Evolutionary conservation across 2,888 invertebrate genomes (phyloP).

Genomic region (Lycophotia porphyrea): DNA sequence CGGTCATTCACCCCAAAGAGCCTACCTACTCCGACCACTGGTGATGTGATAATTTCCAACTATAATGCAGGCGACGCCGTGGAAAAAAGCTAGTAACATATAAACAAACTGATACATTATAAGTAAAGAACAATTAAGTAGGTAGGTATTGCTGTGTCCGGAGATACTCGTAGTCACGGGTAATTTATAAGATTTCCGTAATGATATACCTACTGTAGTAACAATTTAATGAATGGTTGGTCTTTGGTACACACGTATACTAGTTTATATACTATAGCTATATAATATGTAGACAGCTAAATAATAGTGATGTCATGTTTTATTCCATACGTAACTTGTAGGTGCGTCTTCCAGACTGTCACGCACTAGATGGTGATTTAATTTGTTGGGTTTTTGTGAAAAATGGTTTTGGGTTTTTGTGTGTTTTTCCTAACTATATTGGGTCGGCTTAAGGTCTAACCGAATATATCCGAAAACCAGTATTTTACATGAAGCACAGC

Average conservation of each 20-base stretch:
- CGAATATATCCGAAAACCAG: not conserved
- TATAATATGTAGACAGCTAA: not conserved
- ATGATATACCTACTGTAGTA: not conserved
- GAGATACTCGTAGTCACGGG: not conserved
- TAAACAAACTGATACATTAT: too few species aligned
- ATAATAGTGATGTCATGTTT: conserved; percentile 10
- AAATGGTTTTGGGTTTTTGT: not conserved
- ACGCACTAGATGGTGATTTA: not conserved
- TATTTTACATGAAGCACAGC: not conserved
- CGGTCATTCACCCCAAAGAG: too few species aligned
- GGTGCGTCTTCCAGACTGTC: not conserved
- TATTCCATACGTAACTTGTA: not conserved
- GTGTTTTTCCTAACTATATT: not conserved
- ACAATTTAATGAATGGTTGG: not conserved
- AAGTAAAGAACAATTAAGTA: not conserved
- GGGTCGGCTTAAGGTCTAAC: not conserved
- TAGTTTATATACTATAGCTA: not conserved
- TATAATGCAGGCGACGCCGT: not conserved
- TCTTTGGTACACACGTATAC: not conserved
- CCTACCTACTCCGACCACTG: too few species aligned
- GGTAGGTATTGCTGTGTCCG: not conserved
- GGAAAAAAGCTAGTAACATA: too few species aligned
- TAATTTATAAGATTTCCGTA: conserved; percentile 2
- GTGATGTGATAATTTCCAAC: not conserved
- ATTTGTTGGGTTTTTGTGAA: too few species aligned